Conservation (phyloP, 2,888 invertebrate genomes). For the Eupsilia transversa region DNA sequence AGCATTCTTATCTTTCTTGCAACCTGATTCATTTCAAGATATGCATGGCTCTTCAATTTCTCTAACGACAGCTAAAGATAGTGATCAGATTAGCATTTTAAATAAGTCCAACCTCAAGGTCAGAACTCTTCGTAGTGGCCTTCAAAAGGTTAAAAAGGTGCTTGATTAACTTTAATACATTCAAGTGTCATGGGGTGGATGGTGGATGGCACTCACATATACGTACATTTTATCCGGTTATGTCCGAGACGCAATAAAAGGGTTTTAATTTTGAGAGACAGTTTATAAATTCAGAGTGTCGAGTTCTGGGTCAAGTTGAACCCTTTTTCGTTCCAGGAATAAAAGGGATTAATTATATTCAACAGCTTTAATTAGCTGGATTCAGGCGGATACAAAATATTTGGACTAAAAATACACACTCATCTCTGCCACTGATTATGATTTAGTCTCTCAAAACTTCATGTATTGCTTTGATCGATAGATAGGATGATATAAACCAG, state of each 20-base stretch:
- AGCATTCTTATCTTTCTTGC: slow-evolving; percentile 32
- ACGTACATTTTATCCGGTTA: slow-evolving; percentile 37
- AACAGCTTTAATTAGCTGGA: slow-evolving; percentile 3
- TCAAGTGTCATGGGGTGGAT: slow-evolving; percentile 24
- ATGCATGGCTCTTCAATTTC: slow-evolving; percentile 45
- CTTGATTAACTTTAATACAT: slow-evolving; percentile 39
- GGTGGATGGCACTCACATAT: slow-evolving; percentile 23
- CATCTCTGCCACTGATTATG: not conserved
- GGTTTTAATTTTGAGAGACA: slow-evolving; percentile 48
- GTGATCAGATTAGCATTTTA: slow-evolving; percentile 47
- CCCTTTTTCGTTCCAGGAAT: slow-evolving; percentile 31
- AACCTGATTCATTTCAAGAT: slow-evolving; percentile 45
- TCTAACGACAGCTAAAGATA: slow-evolving; percentile 42
- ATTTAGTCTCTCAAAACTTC: not conserved
- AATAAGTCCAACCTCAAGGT: slow-evolving; percentile 39
- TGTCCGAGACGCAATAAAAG: slow-evolving; percentile 40
- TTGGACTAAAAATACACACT: slow-evolving; percentile 14
- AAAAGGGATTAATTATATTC: slow-evolving; percentile 19
- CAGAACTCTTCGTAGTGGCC: slow-evolving; percentile 15
- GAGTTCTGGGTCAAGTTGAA: slow-evolving; percentile 41
- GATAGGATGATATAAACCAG: too few relatives aligned
- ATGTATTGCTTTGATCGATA: too few relatives aligned
- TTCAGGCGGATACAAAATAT: slow-evolving; percentile 5
- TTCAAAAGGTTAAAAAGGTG: slow-evolving; percentile 45
- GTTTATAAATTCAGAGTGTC: slow-evolving; percentile 42